A percentile compares a stretch with the other conserved stretches of the same genome.
Evolutionary conservation across 2,888 invertebrate genomes (phyloP).

Genomic region (Chironomus riparius): DNA sequence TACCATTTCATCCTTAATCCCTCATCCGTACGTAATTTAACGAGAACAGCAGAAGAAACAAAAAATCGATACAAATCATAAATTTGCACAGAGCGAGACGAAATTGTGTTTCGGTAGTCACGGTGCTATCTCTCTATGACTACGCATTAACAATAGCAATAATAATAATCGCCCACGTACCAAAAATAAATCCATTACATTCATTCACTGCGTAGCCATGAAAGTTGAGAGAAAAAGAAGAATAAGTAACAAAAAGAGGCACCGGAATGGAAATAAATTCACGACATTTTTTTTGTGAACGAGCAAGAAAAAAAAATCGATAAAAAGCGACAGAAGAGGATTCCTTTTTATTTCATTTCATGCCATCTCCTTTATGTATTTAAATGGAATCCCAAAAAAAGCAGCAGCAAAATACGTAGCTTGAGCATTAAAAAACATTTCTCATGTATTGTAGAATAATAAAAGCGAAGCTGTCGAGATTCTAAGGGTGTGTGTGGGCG

Average conservation of each 20-base stretch:
- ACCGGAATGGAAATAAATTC: conserved; percentile 1
- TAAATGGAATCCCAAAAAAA: conserved; percentile 25
- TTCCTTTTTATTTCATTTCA: background rate
- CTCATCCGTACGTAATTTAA: background rate
- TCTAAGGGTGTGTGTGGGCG: background rate
- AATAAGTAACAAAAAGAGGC: background rate
- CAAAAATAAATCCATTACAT: background rate
- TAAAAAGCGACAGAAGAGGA: conserved; percentile 18
- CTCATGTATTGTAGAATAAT: background rate
- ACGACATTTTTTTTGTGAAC: background rate
- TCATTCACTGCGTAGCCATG: background rate
- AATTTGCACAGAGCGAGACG: background rate
- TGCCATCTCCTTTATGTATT: background rate
- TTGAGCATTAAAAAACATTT: conserved; percentile 23
- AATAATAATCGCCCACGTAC: conserved; percentile 1
- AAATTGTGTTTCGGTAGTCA: background rate
- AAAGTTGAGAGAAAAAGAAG: background rate
- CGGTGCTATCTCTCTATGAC: background rate
- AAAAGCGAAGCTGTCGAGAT: background rate
- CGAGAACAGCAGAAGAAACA: background rate
- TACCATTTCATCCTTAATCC: background rate
- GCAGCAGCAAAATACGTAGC: background rate
- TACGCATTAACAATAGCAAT: background rate
- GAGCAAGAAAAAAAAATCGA: conserved; percentile 17
- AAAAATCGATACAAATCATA: background rate